phyloP scores from a whole-genome alignment of 2,113 vertebrate genomes.

The Nycticryphes semicollaris region DNA sequence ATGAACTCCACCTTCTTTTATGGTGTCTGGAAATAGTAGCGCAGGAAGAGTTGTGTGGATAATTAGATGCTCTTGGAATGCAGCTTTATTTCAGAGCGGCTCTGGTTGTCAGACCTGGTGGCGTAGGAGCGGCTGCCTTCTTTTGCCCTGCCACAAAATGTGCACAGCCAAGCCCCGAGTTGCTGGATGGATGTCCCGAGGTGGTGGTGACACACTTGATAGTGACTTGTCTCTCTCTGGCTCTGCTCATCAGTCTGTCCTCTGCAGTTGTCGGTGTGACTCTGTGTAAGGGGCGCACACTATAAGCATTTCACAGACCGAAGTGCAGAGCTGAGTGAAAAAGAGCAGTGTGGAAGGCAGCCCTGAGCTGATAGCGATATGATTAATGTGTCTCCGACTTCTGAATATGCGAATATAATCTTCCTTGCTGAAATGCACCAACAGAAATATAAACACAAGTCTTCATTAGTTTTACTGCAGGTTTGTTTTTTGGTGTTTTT shows the following conservation, averaged over 20 bases:
- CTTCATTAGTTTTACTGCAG: constrained; percentile 28
- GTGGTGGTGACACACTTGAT: neutral
- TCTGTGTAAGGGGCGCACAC: neutral
- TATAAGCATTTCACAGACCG: neutral
- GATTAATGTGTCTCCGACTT: neutral
- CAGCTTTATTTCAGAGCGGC: neutral
- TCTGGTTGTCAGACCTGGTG: neutral
- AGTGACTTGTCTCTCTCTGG: neutral
- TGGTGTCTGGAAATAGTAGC: neutral
- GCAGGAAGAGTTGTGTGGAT: neutral
- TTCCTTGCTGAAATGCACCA: constrained; percentile 46
- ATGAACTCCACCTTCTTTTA: neutral
- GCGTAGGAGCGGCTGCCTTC: neutral
- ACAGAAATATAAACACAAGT: constrained; percentile 47
- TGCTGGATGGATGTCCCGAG: rapidly evolving
- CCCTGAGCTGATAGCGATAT: neutral
- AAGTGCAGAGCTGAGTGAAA: neutral
- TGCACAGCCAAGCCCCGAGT: neutral
- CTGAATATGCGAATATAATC: neutral
- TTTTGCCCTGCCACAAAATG: rapidly evolving
- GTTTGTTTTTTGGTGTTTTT: neutral
- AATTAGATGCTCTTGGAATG: neutral
- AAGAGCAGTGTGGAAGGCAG: neutral
- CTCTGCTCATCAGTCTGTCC: neutral
- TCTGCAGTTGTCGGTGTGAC: neutral